Percentiles rank a stretch among this genome's conserved stretches.
Conservation (phyloP, 2,113 vertebrate genomes). For the Passer domesticus region DNA sequence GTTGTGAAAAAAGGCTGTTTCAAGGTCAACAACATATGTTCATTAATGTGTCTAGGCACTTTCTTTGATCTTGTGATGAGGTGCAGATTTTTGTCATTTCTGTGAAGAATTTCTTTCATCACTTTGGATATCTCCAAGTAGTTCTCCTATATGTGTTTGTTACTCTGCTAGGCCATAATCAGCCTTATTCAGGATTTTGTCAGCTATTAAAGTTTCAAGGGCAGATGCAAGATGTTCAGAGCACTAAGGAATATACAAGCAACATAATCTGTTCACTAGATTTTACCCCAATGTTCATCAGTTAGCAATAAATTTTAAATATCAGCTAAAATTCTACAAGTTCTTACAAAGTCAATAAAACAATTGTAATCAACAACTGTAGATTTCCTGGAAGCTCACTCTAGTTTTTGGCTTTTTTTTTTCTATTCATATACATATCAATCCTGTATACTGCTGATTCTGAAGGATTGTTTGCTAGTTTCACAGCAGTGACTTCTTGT, state of each 20-base stretch:
- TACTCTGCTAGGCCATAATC: not conserved
- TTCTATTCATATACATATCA: not conserved
- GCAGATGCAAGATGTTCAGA: not conserved
- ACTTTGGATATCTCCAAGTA: not conserved
- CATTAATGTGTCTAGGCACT: not conserved
- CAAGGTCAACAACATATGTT: not conserved
- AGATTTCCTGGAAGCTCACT: not conserved
- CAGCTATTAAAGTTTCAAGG: not conserved
- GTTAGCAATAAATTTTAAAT: not conserved
- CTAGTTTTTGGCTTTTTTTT: not conserved
- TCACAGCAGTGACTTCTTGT: not conserved
- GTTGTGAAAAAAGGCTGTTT: not conserved
- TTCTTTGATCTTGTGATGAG: not conserved
- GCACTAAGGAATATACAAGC: not conserved
- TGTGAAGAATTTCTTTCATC: not conserved
- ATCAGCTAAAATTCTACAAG: not conserved
- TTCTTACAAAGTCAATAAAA: not conserved
- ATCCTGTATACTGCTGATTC: not conserved
- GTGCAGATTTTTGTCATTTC: not conserved
- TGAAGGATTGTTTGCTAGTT: not conserved
- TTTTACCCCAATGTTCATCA: not conserved
- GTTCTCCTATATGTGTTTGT: not conserved
- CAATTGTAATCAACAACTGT: not conserved
- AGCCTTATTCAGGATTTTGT: not conserved
- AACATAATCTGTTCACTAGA: not conserved